Percentiles rank a stretch among this genome's conserved stretches.
These are phyloP conservation scores for Latheticus oryzae DNA, from an alignment of 2,888 invertebrate genomes.

Conservation along the genomic window DNA sequence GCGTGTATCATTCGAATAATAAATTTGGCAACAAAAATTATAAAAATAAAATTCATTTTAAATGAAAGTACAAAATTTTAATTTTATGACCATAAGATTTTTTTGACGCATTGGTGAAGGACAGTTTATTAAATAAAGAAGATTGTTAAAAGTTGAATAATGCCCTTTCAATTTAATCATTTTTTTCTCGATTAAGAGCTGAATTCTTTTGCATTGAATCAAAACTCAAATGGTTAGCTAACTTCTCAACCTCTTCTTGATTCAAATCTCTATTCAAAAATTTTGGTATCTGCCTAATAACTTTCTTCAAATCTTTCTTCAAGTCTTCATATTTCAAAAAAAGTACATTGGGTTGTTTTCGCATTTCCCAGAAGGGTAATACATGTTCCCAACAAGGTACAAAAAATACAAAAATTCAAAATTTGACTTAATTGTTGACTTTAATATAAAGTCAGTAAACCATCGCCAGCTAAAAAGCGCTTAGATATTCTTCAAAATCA, in stretches of 20 bases:
- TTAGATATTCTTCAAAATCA: constrained; percentile 71
- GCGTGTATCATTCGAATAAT: no score
- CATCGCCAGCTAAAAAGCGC: constrained; percentile 70
- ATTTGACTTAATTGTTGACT: background rate
- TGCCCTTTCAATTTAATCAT: constrained; percentile 48
- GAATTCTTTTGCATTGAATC: constrained; percentile 70
- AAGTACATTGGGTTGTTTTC: constrained; percentile 54
- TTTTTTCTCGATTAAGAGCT: constrained; percentile 67
- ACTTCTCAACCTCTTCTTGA: constrained; percentile 48
- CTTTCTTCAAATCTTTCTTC: constrained; percentile 50
- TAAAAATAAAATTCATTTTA: no score
- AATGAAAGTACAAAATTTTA: no score
- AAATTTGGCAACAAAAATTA: no score
- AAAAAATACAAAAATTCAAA: constrained; percentile 45
- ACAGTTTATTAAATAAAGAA: no score
- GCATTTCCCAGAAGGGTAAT: constrained; percentile 55
- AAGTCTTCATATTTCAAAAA: constrained; percentile 60
- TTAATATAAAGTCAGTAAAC: no score
- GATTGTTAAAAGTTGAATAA: no score
- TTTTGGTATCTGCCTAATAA: constrained; percentile 50
- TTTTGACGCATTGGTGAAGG: no score
- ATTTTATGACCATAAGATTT: no score
- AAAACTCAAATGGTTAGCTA: constrained; percentile 55
- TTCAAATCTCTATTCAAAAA: constrained; percentile 53
- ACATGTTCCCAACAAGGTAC: constrained; percentile 59